These are phyloP conservation scores for Lepilemur ruficaudatus DNA, from an alignment of 2,797 vertebrate genomes.

Conservation along the genomic window DNA sequence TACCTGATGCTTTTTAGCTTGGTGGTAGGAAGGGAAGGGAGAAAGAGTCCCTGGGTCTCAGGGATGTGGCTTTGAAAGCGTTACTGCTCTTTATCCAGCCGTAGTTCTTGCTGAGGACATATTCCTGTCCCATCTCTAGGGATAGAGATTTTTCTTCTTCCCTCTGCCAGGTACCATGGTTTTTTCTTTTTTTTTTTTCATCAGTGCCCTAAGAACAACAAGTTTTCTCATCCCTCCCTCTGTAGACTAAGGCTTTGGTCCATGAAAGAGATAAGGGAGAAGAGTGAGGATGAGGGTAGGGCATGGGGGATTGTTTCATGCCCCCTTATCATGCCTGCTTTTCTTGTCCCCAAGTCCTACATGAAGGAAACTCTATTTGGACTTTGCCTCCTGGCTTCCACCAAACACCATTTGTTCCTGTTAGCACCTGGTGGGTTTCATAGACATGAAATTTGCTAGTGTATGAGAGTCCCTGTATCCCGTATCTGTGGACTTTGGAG, in stretches of 20 bases:
- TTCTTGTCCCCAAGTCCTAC: background rate
- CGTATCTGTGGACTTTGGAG: background rate
- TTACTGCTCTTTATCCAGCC: background rate
- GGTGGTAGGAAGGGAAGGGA: background rate
- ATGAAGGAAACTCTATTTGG: background rate
- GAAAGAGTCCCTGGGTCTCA: background rate
- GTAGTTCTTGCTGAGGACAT: background rate
- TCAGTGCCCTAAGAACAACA: background rate
- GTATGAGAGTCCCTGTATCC: background rate
- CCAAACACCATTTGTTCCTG: background rate
- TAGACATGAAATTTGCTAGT: background rate
- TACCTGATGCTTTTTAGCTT: background rate
- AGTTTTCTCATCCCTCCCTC: background rate
- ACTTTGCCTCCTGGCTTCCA: background rate
- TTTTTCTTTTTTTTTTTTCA: background rate
- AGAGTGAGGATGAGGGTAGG: accelerated
- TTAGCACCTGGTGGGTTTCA: background rate
- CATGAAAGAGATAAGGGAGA: background rate
- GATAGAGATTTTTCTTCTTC: background rate
- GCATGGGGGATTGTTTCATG: background rate
- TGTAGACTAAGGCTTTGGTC: background rate
- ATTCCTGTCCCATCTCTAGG: background rate
- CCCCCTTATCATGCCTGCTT: background rate
- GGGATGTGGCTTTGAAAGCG: background rate
- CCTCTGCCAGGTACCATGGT: background rate